A percentile compares a stretch with the other conserved stretches of the same genome.
Conservation (phyloP, 2,888 invertebrate genomes). For the Neoascia interrupta region DNA sequence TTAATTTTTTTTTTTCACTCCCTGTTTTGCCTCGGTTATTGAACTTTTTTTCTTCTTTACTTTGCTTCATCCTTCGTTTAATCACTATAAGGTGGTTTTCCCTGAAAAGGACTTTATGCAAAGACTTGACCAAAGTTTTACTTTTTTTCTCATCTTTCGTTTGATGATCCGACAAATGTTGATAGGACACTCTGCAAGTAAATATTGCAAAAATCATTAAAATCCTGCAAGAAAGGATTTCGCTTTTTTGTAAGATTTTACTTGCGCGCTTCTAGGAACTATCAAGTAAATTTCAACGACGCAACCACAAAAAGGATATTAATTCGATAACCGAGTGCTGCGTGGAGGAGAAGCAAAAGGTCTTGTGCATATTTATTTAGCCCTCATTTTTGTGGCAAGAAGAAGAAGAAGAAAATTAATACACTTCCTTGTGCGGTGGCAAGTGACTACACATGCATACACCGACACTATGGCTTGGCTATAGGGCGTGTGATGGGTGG, state of each 20-base stretch:
- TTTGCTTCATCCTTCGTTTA: no score
- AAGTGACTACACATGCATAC: neutral
- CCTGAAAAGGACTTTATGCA: neutral
- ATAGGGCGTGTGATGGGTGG: neutral
- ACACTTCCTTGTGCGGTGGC: conserved; percentile 21
- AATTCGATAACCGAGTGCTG: conserved; percentile 40
- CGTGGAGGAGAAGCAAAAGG: neutral
- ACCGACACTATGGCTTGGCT: no score
- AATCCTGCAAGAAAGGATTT: neutral
- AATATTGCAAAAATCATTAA: conserved; percentile 15
- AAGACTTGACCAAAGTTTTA: neutral
- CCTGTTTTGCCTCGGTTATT: neutral
- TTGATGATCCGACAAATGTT: conserved; percentile 16
- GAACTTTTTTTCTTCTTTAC: neutral
- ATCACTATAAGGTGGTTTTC: no score
- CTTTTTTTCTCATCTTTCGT: neutral
- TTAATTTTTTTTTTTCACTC: neutral
- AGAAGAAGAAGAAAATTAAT: conserved; percentile 21
- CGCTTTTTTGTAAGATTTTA: neutral
- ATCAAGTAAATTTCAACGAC: conserved; percentile 19
- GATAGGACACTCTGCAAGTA: neutral
- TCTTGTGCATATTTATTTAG: conserved; percentile 14
- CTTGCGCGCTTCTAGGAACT: conserved; percentile 2
- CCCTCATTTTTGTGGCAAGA: neutral
- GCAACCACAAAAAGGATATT: conserved; percentile 57